Evolutionary conservation across 2,113 vertebrate genomes (phyloP), one percentile per base, ranked within the genome.

Genomic region (Cinclus mexicanus): DNA sequence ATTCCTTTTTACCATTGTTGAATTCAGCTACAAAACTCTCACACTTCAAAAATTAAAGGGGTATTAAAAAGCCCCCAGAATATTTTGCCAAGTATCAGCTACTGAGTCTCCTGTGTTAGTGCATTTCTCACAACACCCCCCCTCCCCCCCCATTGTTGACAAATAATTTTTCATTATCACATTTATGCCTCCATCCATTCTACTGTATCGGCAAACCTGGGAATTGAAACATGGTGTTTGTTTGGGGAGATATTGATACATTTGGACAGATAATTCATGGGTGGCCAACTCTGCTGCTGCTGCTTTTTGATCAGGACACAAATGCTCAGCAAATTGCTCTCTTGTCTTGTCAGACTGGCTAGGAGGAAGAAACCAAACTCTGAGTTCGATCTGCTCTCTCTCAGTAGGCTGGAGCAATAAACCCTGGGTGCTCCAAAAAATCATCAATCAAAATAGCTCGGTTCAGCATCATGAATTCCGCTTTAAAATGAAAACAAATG

Each of bases 241-340:
- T 95, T 94, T 53, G 33, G 70, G 57, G 93, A 64, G 52, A 68
- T 93, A 94, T 41, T 64, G 60, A 86, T 86, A 71, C 17, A 5
- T 84, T 65, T 87, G 57, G 91, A 93, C 69, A 94, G 33, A 39
- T 42, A 87, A 96, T 95, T 97, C 81, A 92, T 41, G 89, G 72
- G 84, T 89, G 82, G 64, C 71, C 94, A 83, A n/a, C 74, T 87
- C 50, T 68, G 39, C 46, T 94, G 52, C 60, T 94, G 56, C 82
- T 92, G 13, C 86, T 15, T n/a, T 29, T 85, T 78, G 70, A 78
- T 96, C 87, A 87, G 71, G 49, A 87, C 44, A 42, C 9, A 55
- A 89, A 26, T 21, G 41, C 33, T 92, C 83, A 91, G 83, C 64
- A 84, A 47, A 92, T 87, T 83, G 74, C 57, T 60, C 39, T 84